Conservation (phyloP, 2,113 vertebrate genomes). For the Oreochromis tanganicae region DNA sequence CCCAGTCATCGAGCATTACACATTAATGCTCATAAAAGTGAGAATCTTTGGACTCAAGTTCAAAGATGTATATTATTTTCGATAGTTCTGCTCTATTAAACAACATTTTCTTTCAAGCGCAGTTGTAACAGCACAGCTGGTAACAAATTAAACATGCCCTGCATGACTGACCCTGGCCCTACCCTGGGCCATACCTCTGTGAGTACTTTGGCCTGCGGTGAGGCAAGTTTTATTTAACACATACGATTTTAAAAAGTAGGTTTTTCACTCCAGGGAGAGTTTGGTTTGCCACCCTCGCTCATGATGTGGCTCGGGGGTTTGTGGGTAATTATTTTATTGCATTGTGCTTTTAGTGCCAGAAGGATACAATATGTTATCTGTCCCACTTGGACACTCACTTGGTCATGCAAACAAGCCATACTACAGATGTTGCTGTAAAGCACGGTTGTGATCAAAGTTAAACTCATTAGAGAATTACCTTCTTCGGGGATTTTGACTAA, state of each 20-base stretch:
- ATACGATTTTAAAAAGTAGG: background rate
- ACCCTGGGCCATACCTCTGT: background rate
- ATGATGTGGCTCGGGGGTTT: constrained; percentile 24
- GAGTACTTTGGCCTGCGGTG: background rate
- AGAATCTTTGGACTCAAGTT: background rate
- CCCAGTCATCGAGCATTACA: background rate
- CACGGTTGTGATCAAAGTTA: background rate
- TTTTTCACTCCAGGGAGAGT: background rate
- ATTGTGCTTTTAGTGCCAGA: constrained; percentile 1
- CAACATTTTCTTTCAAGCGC: background rate
- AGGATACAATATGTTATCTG: constrained; percentile 44
- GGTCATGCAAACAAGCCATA: constrained; percentile 23
- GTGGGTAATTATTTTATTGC: constrained; percentile 29
- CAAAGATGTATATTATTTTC: background rate
- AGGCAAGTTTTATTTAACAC: background rate
- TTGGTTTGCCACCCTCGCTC: background rate
- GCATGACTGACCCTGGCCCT: background rate
- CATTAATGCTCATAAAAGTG: background rate
- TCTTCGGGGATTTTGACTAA: background rate
- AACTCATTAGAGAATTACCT: background rate
- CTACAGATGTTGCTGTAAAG: constrained; percentile 6
- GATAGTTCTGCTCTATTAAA: background rate
- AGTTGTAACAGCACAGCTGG: background rate
- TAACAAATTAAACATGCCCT: background rate
- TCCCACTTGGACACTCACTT: constrained; percentile 34